A percentile compares a stretch with the other conserved stretches of the same genome.
These are phyloP conservation scores for Ctenoplectra terminalis DNA, from an alignment of 1,140 invertebrate genomes.

Conservation along the genomic window DNA sequence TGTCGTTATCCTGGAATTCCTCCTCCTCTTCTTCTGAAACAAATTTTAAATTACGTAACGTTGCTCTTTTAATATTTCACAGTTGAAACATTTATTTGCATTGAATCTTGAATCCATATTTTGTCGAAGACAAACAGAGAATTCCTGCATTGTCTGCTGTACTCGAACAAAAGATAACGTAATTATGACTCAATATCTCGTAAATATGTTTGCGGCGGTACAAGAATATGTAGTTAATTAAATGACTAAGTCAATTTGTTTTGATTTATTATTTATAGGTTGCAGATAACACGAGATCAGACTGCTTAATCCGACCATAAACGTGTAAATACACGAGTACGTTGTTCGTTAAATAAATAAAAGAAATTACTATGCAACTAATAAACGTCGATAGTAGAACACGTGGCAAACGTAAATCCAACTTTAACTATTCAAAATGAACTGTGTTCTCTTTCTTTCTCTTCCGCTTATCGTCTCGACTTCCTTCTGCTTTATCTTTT, in stretches of 20 bases:
- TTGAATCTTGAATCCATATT: background rate
- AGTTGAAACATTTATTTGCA: too few species aligned
- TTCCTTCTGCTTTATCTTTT: background rate
- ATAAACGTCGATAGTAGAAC: background rate
- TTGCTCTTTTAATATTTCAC: background rate
- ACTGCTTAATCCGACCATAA: background rate
- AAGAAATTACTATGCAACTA: background rate
- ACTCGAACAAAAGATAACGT: background rate
- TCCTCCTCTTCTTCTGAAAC: conserved; percentile 92
- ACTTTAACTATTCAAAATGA: background rate
- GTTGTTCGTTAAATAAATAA: background rate
- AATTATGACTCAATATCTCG: background rate
- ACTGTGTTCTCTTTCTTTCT: background rate
- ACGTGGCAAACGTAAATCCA: background rate
- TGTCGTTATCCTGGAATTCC: conserved; percentile 83
- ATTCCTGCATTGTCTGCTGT: background rate
- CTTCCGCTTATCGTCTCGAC: background rate
- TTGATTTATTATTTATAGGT: background rate
- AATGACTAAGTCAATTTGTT: background rate
- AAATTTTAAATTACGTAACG: conserved; percentile 57
- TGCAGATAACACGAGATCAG: background rate
- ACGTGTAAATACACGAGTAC: too few species aligned
- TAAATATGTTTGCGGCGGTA: background rate
- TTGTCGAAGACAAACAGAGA: background rate
- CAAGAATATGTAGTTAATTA: background rate